Evolutionary conservation across 2,113 vertebrate species (phyloP).

Genomic region (Probosciger aterrimus): DNA sequence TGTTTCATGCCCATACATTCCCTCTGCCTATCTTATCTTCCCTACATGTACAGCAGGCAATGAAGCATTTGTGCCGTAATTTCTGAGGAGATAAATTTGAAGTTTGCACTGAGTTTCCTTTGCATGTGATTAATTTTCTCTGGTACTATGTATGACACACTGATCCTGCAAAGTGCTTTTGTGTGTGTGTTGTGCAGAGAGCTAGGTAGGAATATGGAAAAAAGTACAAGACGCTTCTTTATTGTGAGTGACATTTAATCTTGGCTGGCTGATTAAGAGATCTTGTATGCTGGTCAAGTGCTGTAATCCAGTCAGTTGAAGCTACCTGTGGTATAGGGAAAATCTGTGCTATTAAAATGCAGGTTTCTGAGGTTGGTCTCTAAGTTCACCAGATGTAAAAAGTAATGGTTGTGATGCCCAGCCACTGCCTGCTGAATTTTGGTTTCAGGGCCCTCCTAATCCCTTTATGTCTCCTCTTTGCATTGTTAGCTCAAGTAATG

Average conservation of each 20-base stretch:
- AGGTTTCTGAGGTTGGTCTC: background rate
- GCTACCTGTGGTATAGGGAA: background rate
- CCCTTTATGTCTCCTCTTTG: background rate
- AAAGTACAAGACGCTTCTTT: background rate
- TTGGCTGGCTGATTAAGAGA: background rate
- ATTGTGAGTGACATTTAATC: background rate
- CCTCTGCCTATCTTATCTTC: background rate
- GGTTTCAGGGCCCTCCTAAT: background rate
- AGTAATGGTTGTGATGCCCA: background rate
- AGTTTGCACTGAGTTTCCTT: background rate
- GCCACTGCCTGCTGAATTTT: background rate
- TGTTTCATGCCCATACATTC: background rate
- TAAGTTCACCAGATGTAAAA: background rate
- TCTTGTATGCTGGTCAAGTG: background rate
- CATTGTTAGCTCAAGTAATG: background rate
- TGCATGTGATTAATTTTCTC: background rate
- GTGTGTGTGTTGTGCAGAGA: background rate
- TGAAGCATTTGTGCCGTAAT: background rate
- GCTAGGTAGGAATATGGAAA: background rate
- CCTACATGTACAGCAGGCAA: background rate
- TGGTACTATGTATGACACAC: background rate
- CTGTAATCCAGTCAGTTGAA: background rate
- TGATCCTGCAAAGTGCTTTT: background rate
- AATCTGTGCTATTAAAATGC: background rate
- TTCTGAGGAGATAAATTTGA: background rate